Evolutionary conservation across 1,140 invertebrate species (phyloP), one percentile per base, ranked within the genome.

Genomic region (Scaptomyza hsui): DNA sequence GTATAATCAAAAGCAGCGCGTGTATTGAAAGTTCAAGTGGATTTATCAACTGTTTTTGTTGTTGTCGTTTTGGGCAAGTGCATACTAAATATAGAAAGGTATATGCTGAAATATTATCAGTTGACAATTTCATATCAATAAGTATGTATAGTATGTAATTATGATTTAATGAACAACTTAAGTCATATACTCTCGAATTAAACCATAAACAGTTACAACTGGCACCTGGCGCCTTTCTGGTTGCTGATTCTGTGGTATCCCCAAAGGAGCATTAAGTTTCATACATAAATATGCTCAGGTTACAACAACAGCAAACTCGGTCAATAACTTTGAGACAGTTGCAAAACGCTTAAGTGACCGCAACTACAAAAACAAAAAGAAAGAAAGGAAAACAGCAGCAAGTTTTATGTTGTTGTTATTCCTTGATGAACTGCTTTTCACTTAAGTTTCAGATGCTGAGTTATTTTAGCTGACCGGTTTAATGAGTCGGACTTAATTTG

Each of bases 401-500:
- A 45, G 15, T 67, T 72, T 7, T 2, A 29, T 62, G 55, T 63
- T 74, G 60, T 73, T 29, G 26, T 77, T 68, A 60, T 65, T 76
- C 75, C 75, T 52, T 65, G 51, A 64, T 75, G 44, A 55, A 73
- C 68, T 60, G 72, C 61, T 47, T 76, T 69, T 49, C 51, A 61
- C 62, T 75, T 65, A 68, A 75, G 48, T 68, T 61, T 67, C 61
- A 60, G 64, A 74, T 77, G 77, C 73, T 78, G 76, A 61, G 37
- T 70, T 72, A 53, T 57, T 85, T 76, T 65, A 61, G 60, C 62
- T 67, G 75, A 78, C 78, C 75, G 72, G 82, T 82, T 86, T 78
- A 86, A 88, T 86, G 78, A 75, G 74, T 86, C 73, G 75, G 63
- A 88, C 82, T 86, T 86, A 86, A 86, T 86, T 86, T 86, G 82